phyloP scores from a whole-genome alignment of 1,140 invertebrate genomes.

The Sitobion miscanthi region DNA sequence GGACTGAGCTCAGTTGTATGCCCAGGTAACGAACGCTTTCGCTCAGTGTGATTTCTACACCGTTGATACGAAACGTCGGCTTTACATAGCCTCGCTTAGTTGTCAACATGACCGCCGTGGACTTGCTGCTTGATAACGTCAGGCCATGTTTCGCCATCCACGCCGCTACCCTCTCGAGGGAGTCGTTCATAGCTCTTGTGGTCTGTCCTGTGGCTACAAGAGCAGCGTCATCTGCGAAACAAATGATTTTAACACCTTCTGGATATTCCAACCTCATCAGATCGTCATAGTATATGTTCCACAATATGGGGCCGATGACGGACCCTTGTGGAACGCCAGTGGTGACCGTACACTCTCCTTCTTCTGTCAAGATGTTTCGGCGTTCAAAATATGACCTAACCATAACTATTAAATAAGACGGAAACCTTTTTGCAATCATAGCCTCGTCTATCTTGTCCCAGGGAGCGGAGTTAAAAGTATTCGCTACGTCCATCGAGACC shows the following conservation, averaged over 20 bases:
- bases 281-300: neutral
- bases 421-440: neutral
- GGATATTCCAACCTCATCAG: neutral
- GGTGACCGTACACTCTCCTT: neutral
- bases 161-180: neutral
- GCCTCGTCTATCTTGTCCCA: too few relatives aligned
- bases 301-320: neutral
- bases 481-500: too few relatives aligned
- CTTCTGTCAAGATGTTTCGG: neutral
- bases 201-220: neutral
- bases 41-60: neutral
- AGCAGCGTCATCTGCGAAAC: constrained; percentile 4
- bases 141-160: neutral
- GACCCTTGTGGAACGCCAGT: constrained; percentile 16
- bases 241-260: neutral
- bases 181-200: neutral
- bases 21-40: neutral
- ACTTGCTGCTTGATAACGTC: neutral
- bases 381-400: neutral
- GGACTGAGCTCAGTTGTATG: neutral
- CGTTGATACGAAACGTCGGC: neutral
- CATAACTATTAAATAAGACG: neutral
- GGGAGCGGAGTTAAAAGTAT: too few relatives aligned
- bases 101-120: neutral
- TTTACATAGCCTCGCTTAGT: neutral